Evolutionary conservation across 2,888 invertebrate species (phyloP).

Genomic region (Synergus umbraculus): DNA sequence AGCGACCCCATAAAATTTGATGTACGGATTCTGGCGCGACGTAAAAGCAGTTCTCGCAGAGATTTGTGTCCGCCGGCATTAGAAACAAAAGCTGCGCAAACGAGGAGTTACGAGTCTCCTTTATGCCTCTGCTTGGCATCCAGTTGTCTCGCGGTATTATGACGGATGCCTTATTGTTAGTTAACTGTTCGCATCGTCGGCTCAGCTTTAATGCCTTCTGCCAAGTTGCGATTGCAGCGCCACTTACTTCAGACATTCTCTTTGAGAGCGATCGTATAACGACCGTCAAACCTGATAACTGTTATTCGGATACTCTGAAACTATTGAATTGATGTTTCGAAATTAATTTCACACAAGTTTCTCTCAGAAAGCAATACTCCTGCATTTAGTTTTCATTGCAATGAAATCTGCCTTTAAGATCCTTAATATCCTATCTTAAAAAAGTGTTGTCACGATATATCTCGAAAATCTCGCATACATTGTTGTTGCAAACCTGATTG

Average conservation of each 20-base stretch:
- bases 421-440: too few relatives aligned
- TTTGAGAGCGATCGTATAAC: slow-evolving; percentile 27
- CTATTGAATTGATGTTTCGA: slow-evolving; percentile 22
- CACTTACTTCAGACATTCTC: slow-evolving; percentile 17
- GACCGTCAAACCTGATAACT: slow-evolving; percentile 18
- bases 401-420: not conserved
- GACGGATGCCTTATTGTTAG: slow-evolving; percentile 67
- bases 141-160: slow-evolving; percentile 75
- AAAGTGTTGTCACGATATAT: too few relatives aligned
- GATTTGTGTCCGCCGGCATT: slow-evolving; percentile 58
- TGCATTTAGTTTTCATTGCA: not conserved
- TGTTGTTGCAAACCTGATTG: too few relatives aligned
- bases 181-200: slow-evolving; percentile 47
- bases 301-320: not conserved
- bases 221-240: slow-evolving; percentile 18
- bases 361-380: not conserved
- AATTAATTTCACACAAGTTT: slow-evolving; percentile 25
- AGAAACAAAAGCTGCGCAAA: slow-evolving; percentile 69
- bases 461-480: too few relatives aligned
- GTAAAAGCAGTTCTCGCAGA: slow-evolving; percentile 60
- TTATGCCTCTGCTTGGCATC: slow-evolving; percentile 68
- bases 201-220: slow-evolving; percentile 33
- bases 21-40: slow-evolving; percentile 64
- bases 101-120: slow-evolving; percentile 70
- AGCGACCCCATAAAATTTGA: slow-evolving; percentile 67